A percentile compares a stretch with the other conserved stretches of the same genome.
These are phyloP conservation scores for Galbula dea DNA, from an alignment of 2,113 vertebrate species.

Conservation along the genomic window DNA sequence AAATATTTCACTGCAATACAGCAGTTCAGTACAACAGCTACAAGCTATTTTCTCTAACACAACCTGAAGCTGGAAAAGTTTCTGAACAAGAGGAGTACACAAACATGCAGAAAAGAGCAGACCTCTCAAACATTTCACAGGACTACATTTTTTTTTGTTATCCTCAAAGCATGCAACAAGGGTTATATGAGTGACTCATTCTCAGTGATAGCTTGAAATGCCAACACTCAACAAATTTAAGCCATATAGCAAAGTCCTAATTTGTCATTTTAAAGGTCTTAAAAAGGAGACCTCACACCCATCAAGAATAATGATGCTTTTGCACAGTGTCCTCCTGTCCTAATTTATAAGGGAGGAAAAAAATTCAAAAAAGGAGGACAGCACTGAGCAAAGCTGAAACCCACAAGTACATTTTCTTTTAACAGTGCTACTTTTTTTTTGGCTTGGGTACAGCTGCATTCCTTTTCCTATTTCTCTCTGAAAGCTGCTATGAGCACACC, in stretches of 20 bases:
- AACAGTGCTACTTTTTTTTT: background rate
- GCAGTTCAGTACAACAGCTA: background rate
- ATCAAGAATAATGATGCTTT: background rate
- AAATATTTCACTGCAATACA: background rate
- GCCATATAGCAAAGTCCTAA: background rate
- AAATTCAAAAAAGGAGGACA: background rate
- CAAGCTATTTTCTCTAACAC: background rate
- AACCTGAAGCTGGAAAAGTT: background rate
- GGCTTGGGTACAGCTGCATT: background rate
- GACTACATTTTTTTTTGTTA: background rate
- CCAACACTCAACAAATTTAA: background rate
- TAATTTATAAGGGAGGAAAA: background rate
- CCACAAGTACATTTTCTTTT: background rate
- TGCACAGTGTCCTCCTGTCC: background rate
- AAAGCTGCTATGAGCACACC: background rate
- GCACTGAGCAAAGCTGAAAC: background rate
- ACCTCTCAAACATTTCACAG: background rate
- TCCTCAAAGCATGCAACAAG: background rate
- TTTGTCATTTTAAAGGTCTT: background rate
- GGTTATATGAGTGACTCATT: background rate
- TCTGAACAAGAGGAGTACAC: background rate
- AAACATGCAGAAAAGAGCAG: background rate
- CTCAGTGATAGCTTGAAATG: background rate
- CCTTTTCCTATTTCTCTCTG: background rate
- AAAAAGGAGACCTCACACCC: background rate